Base-by-base conservation (phyloP, 2,888 invertebrate genomes). In the Drosophila eohydei region DNA sequence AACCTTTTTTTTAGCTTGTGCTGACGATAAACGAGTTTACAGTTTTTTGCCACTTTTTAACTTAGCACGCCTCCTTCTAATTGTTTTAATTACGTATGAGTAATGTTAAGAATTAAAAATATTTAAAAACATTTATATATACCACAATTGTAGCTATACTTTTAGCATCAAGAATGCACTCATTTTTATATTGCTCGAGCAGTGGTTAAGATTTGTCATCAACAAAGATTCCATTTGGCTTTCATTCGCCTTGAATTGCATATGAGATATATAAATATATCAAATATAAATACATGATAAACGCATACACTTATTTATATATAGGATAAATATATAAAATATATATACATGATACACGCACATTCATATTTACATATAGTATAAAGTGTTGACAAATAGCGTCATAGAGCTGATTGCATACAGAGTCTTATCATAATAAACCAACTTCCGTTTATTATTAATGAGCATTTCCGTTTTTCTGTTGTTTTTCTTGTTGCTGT, bases 371-470 rank as follows among this genome's bases (percentile, higher is more conserved):
- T 36, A 36, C 12, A 40, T n/a, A 40, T n/a, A 36, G 54, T 11
- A 9, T 7, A 28, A 14, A 52, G 14, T 14, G 32, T 26, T 21
- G 40, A 51, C 9, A 52, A 32, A 44, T 51, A 44, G 38, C 54
- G 41, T 30, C 56, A 38, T 69, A 60, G 59, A 54, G 44, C 44
- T 55, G 52, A 78, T 65, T 81, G 55, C 61, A 61, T 65, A 36
- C 36, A 57, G 57, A 64, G 63, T 64, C 63, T 81, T 81, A 83
- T 83, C 88, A 77, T 64, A 80, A 79, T 74, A 79, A 71, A 71
- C 46, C 65, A 58, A 85, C 88, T 82, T 88, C 84, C 88, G 88
- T 74, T 74, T 71, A 66, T 70, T 44, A 71, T 71, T 84, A 74
- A 85, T 56, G 78, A 71, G 74, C 72, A 82, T 74, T 84, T 84